Percentiles rank a stretch among this genome's conserved stretches.
phyloP scores from a whole-genome alignment of 2,797 vertebrate species.

The Odontamblyopus lacepedii region DNA sequence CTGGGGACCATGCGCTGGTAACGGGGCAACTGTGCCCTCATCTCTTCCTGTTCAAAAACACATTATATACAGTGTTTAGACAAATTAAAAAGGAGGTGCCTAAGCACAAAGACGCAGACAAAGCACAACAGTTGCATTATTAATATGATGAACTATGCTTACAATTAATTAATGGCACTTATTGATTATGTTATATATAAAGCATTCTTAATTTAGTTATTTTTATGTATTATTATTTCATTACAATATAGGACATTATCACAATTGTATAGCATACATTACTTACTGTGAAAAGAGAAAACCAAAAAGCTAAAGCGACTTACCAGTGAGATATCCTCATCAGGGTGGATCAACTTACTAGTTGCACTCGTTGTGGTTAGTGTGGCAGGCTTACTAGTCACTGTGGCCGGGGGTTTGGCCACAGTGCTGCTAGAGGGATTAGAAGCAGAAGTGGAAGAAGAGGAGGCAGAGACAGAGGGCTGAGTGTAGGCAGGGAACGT shows the following conservation, averaged over 20 bases:
- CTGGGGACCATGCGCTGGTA: conserved; percentile 93
- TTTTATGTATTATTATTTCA: neutral
- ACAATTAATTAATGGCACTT: neutral
- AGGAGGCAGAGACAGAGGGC: conserved; percentile 88
- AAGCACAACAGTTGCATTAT: neutral
- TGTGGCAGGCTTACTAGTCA: conserved; percentile 97
- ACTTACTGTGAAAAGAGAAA: conserved; percentile 83
- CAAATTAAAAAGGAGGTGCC: conserved; percentile 41
- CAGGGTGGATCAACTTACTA: conserved; percentile 99
- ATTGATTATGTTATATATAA: neutral
- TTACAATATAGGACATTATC: conserved; percentile 6
- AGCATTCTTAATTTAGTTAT: neutral
- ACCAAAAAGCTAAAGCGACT: conserved; percentile 82
- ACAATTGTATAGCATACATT: conserved; percentile 68
- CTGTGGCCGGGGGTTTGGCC: conserved; percentile 91
- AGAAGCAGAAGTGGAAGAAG: conserved; percentile 87
- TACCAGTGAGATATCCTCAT: conserved; percentile 99
- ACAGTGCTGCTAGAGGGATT: conserved; percentile 94
- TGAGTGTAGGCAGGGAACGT: conserved; percentile 99
- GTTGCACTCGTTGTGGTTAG: conserved; percentile 98
- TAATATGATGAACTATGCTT: neutral
- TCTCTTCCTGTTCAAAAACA: conserved; percentile 86
- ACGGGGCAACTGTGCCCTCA: conserved; percentile 93
- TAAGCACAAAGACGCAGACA: conserved; percentile 53
- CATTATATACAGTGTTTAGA: conserved; percentile 55